A percentile compares a stretch with the other conserved stretches of the same genome.
phyloP scores from a whole-genome alignment of 1,140 invertebrate species.

The Zaprionus africanus region DNA sequence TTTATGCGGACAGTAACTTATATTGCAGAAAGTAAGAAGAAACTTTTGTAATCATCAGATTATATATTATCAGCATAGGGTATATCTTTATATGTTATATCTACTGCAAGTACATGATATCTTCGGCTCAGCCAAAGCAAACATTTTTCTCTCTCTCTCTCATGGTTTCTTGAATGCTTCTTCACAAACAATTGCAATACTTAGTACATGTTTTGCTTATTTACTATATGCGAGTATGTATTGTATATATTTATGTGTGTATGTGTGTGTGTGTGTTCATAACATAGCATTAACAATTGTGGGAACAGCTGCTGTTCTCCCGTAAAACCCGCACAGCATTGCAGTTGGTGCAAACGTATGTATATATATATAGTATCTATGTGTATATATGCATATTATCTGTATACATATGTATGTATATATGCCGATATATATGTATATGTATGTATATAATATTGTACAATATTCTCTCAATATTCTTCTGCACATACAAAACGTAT shows the following conservation, averaged over 20 bases:
- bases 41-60: too few relatives aligned
- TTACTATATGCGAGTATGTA: background rate
- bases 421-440: slow-evolving; percentile 45
- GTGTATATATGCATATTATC: slow-evolving; percentile 28
- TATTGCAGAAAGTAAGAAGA: too few relatives aligned
- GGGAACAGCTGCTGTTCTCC: slow-evolving; percentile 43
- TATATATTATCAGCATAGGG: too few relatives aligned
- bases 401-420: slow-evolving; percentile 24
- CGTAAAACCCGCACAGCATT: slow-evolving; percentile 61
- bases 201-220: slow-evolving; percentile 18
- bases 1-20: background rate
- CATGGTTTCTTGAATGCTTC: background rate
- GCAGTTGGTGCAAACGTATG: slow-evolving; percentile 36
- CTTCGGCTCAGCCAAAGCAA: background rate
- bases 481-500: slow-evolving; percentile 71
- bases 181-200: slow-evolving; percentile 44
- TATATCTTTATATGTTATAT: background rate
- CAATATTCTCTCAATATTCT: slow-evolving; percentile 8
- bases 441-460: slow-evolving; percentile 21
- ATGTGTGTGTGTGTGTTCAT: slow-evolving; percentile 23
- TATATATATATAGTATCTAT: slow-evolving; percentile 18
- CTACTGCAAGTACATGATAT: slow-evolving; percentile 2
- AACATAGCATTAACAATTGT: slow-evolving; percentile 67
- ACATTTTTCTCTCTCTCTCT: background rate
- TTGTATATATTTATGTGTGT: slow-evolving; percentile 7